Evolutionary conservation across 1,140 invertebrate species (phyloP).

Genomic region (Rhagoletis pomonella): DNA sequence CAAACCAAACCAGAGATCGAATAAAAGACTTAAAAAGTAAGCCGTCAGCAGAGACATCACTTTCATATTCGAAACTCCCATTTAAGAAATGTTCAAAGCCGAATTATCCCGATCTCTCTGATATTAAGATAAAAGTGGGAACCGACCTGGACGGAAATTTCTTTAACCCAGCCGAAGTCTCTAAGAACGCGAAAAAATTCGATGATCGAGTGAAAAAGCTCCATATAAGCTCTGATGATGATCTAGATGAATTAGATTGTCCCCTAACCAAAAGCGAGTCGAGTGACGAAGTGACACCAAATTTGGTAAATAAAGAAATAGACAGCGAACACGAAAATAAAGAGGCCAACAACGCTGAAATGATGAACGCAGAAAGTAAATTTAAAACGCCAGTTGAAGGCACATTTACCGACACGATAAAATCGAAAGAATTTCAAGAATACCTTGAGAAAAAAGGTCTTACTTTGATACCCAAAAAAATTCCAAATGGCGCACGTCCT

Average conservation of each 20-base stretch:
- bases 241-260: conserved; percentile 71
- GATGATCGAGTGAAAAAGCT: conserved; percentile 71
- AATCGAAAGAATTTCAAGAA: conserved; percentile 70
- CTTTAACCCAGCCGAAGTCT: conserved; percentile 70
- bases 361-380: background rate
- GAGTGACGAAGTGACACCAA: conserved; percentile 65
- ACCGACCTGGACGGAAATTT: conserved; percentile 62
- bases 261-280: conserved; percentile 70
- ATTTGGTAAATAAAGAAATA: conserved; percentile 7
- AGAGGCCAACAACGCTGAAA: conserved; percentile 17
- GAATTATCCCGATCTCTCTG: conserved; percentile 72
- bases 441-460: conserved; percentile 70
- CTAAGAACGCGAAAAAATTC: conserved; percentile 72
- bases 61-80: conserved; percentile 56
- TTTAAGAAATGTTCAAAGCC: conserved; percentile 71
- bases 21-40: conserved; percentile 60
- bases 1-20: conserved; percentile 54
- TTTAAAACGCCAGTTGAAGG: conserved; percentile 56
- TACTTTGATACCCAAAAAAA: conserved; percentile 63
- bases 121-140: conserved; percentile 70
- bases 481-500: conserved; percentile 55
- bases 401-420: conserved; percentile 72
- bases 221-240: conserved; percentile 71
- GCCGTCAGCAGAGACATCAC: conserved; percentile 39
- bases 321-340: background rate